These are phyloP conservation scores for Marronus borbonicus DNA, from an alignment of 2,888 invertebrate species.

Conservation along the genomic window DNA sequence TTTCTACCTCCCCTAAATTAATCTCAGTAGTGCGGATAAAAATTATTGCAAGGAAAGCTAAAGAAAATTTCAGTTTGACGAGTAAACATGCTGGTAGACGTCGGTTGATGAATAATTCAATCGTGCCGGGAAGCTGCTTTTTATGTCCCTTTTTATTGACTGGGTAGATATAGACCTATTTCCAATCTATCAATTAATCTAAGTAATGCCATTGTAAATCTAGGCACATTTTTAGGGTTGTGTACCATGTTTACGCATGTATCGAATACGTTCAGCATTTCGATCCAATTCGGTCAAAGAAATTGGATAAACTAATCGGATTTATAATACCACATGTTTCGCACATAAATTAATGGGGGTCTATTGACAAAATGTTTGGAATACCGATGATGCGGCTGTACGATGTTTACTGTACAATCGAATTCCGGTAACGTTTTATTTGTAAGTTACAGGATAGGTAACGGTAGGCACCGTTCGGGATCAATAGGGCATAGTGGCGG, in stretches of 20 bases:
- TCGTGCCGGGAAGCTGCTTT: too few relatives aligned
- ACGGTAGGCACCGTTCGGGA: slow-evolving; percentile 50
- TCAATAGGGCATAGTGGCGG: slow-evolving; percentile 53
- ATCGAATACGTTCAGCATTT: not conserved
- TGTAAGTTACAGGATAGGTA: slow-evolving; percentile 52
- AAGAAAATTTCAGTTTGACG: too few relatives aligned
- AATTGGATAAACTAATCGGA: slow-evolving; percentile 32
- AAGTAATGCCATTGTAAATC: not conserved
- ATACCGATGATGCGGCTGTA: slow-evolving; percentile 35
- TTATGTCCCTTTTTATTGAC: too few relatives aligned
- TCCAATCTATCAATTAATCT: not conserved
- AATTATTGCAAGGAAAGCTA: too few relatives aligned
- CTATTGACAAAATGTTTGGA: slow-evolving; percentile 37
- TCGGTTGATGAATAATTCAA: too few relatives aligned
- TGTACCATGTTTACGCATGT: not conserved
- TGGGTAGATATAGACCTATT: too few relatives aligned
- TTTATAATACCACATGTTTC: slow-evolving; percentile 28
- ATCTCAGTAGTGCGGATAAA: too few relatives aligned
- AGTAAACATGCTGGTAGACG: too few relatives aligned
- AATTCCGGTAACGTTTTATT: slow-evolving; percentile 54
- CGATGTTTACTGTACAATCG: slow-evolving; percentile 40
- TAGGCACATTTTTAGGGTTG: not conserved
- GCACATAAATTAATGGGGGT: slow-evolving; percentile 33
- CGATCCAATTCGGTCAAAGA: slow-evolving; percentile 21
- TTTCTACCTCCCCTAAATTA: too few relatives aligned